Base-by-base conservation (phyloP, 1,140 invertebrate species). In the Chelonus insularis region DNA sequence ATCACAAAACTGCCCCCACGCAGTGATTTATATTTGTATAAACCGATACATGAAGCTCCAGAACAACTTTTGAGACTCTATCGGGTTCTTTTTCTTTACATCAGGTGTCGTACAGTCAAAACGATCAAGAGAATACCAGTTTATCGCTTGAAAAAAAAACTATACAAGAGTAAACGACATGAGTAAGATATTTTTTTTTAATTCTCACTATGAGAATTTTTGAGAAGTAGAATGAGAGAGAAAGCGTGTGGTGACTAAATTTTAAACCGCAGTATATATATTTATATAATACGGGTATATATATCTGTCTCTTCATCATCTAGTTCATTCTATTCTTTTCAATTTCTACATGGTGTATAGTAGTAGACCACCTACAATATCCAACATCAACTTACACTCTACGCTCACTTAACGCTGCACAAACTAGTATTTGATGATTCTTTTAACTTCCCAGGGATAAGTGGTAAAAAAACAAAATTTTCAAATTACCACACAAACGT, bases 361-460 rank as follows among this genome's bases (percentile, higher is more conserved):
- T 39, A 23, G n/a, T 57, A 62, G 72, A 71, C 76, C 76, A 71
- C 74, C 76, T 72, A 71, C 66, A 67, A 73, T 36, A 62, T 16
- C 34, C n/a, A 66, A 79, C 76, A 78, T 66, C 68, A 57, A 69
- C 75, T 72, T 70, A 71, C 73, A 78, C 77, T 79, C 75, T 79
- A 72, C 70, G 75, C 69, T 70, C 75, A 75, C 75, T 79, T 77
- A 76, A 67, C 66, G 57, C 61, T 60, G 71, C 69, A 69, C 62
- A 68, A 73, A 74, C 71, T 71, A 71, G 68, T 67, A 68, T 73
- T 74, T 68, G 67, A 65, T 55, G 32, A 60, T 34, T 67, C 39
- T 58, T 54, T 61, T 67, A 62, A 67, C 57, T 50, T 18, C 51
- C 52, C 21, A 32, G 14, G 43, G 58, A 60, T 64, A 64, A 64